These are phyloP conservation scores for Saxicola maurus DNA, from an alignment of 2,797 vertebrate genomes.

Conservation along the genomic window DNA sequence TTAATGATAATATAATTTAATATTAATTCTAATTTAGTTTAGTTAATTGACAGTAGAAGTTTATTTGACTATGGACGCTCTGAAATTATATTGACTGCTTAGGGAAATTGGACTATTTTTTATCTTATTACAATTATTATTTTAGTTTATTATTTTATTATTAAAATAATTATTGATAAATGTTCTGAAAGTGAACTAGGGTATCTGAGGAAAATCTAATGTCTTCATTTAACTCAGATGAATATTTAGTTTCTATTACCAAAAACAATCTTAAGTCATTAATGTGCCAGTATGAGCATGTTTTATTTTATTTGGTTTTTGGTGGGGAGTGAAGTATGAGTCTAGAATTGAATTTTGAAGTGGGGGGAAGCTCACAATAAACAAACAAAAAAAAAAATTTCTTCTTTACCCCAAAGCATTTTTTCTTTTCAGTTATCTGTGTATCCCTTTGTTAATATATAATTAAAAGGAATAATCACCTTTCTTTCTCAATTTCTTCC, in stretches of 20 bases:
- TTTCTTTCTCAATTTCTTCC: not conserved
- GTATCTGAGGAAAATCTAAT: not conserved
- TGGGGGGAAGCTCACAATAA: rapidly evolving
- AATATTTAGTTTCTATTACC: not conserved
- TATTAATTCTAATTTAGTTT: not conserved
- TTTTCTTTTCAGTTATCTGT: not conserved
- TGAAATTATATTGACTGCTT: not conserved
- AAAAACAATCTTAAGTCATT: not conserved
- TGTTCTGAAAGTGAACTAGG: not conserved
- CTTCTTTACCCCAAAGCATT: not conserved
- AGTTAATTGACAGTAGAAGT: not conserved
- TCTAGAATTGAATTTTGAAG: not conserved
- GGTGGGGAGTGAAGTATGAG: rapidly evolving
- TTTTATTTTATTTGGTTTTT: not conserved
- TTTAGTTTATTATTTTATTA: too few relatives aligned
- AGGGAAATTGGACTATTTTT: not conserved
- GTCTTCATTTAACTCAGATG: not conserved
- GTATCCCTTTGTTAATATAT: not conserved
- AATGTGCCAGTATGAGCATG: not conserved
- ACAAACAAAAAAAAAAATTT: not conserved
- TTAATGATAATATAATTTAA: not conserved
- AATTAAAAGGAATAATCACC: not conserved
- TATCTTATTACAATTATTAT: not conserved
- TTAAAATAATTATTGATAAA: not conserved
- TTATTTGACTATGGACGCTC: not conserved